Evolutionary conservation across 2,113 vertebrate species (phyloP), one percentile per base, ranked within the genome.

Genomic region (Rhodinocichla rosea): DNA sequence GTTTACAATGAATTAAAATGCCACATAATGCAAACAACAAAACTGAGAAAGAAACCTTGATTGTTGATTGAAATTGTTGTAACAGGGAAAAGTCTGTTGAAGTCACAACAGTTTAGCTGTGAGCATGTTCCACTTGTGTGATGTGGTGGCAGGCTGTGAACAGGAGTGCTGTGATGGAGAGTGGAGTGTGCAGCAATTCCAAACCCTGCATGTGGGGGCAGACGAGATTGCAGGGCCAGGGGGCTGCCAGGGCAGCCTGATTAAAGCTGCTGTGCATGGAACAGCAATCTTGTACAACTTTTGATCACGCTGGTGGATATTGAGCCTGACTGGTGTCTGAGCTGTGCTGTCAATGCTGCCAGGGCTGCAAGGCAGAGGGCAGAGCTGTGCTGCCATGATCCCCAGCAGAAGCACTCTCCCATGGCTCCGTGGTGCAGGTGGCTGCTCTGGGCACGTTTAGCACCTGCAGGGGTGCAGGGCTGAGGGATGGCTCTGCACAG

Each of bases 1-100:
- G 93, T 95, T 88, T 92, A 96, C 97, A 97, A 97, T 96, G 97
- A 96, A 97, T 97, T 96, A 94, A 96, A 94, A 93, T 75, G 91
- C 92, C 95, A 94, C 74, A 88, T 78, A 97, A 95, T 77, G 74
- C 87, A 70, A 75, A 95, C 94, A 95, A 64, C 82, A 94, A 91
- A 95, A 93, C 57, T 57, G 86, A 97, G 96, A 94, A 44, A n/a
- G 87, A 94, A 94, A 94, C 95, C 92, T 90, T 90, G 88, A 92
- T 83, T 96, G 92, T 94, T 90, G 92, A 94, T 86, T 69, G 77
- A 93, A 89, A 90, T 92, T 83, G 27, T 82, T 90, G 37, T 81
- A 91, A 81, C 67, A 55, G 45, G 5, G n/a, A 28, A 79, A 84
- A 75, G 71, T 87, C 83, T 82, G 56, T n/a, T 95, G 95, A 79